Conservation (phyloP, 2,888 invertebrate species). For the Aquatica leii region DNA sequence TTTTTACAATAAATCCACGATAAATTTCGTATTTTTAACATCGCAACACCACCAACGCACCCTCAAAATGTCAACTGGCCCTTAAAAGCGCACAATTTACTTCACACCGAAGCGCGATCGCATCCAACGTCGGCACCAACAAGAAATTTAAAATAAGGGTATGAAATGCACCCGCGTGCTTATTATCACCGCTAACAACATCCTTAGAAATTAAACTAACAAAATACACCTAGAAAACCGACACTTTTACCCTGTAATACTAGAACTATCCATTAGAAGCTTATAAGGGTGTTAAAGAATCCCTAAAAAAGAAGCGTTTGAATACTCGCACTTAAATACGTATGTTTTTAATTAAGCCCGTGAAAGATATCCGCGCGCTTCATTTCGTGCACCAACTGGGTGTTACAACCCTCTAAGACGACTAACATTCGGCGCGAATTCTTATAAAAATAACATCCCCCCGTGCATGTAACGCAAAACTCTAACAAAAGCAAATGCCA, state of each 20-base stretch:
- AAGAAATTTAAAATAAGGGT: slow-evolving; percentile 9
- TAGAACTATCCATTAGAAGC: slow-evolving; percentile 2
- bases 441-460: too few species aligned
- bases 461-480: too few species aligned
- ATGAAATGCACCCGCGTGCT: not conserved
- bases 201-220: not conserved
- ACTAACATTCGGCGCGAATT: too few species aligned
- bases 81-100: slow-evolving; percentile 6
- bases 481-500: too few species aligned
- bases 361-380: not conserved
- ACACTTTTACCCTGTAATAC: slow-evolving; percentile 4
- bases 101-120: too few species aligned
- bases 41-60: not conserved
- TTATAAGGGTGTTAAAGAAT: slow-evolving; percentile 7
- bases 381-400: too few species aligned
- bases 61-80: not conserved
- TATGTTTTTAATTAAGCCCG: not conserved
- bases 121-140: too few species aligned
- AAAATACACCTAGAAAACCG: not conserved
- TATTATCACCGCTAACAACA: not conserved
- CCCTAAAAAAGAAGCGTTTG: not conserved
- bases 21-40: slow-evolving; percentile 27
- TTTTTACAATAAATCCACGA: slow-evolving; percentile 17
- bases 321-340: not conserved
- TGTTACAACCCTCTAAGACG: too few species aligned